Base-by-base conservation (phyloP, 2,888 invertebrate genomes). In the Amiota mariae region DNA sequence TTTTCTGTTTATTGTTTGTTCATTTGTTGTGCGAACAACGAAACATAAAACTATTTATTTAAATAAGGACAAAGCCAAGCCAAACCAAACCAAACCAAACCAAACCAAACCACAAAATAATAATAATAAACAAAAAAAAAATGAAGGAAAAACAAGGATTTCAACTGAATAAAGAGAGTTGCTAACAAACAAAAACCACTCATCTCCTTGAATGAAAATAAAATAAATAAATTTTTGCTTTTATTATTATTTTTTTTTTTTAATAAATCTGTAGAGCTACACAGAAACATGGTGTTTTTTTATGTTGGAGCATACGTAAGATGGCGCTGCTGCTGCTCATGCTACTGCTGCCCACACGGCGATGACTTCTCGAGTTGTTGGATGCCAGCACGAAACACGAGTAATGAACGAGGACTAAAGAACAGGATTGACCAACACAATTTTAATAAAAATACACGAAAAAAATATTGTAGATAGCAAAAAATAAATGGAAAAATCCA, bases 251-350 rank as follows among this genome's bases (percentile, higher is more conserved):
- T 64, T 20, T 64, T 64, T 64, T 67, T 11, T 48, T 48, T 48
- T 59, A 59, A 10, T 59, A 59, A 15, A 9, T 20, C 18, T 15
- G 20, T 18, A 11, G 20, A 59, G 1, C 8, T 18, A 70, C 66
- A 68, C 66, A 68, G 20, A 72, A 72, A 49, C 74, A 73, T 61
- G 13, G 20, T 12, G 54, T 13, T n/a, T 48, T 18, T 66, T 51
- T 51, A n/a, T 24, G 1, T 20, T 13, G 49, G 57, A 18, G 57
- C 85, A 72, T 85, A 83, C 83, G 73, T 76, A 85, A 72, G 74
- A 83, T 76, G 70, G 86, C 77, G 78, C 74, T 76, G 68, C 72
- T 72, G 71, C 75, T 73, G 59, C 71, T 71, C 75, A 79, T 83
- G 84, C 85, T 85, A 71, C 10, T 12, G 67, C 51, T 48, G 47